Evolutionary conservation across 2,888 invertebrate species (phyloP).

Genomic region (Apotomis turbidana): DNA sequence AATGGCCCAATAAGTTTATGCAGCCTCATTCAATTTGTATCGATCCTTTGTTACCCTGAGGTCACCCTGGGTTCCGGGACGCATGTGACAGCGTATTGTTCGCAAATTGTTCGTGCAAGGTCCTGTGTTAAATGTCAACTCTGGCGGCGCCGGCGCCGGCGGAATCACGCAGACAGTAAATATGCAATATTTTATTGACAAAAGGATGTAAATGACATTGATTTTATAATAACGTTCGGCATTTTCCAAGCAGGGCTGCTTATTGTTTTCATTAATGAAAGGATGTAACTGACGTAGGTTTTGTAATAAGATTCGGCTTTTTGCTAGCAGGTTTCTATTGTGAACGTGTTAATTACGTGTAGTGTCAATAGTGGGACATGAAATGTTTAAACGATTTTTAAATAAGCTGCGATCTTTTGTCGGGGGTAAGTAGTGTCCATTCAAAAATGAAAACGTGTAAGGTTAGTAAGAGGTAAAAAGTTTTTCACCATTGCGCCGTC

Average conservation of each 20-base stretch:
- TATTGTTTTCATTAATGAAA: background rate
- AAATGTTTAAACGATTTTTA: constrained; percentile 15
- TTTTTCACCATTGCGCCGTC: no score
- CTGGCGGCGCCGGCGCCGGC: constrained; percentile 68
- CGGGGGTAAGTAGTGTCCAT: no score
- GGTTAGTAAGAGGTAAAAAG: no score
- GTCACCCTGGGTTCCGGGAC: constrained; percentile 75
- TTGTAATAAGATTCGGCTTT: background rate
- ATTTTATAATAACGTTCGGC: background rate
- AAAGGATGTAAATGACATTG: constrained; percentile 2
- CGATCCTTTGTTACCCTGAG: constrained; percentile 49
- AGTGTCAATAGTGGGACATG: constrained; percentile 1
- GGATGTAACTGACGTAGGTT: background rate
- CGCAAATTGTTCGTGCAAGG: constrained; percentile 76
- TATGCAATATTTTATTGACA: background rate
- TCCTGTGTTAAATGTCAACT: constrained; percentile 76
- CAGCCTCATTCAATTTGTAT: constrained; percentile 28
- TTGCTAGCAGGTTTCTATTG: background rate
- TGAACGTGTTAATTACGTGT: constrained; percentile 18
- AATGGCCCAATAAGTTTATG: background rate
- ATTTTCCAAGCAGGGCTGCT: background rate
- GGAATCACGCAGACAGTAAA: constrained; percentile 23
- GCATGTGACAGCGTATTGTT: constrained; percentile 73
- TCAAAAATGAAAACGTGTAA: no score
- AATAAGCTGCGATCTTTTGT: background rate